Percentiles rank a stretch among this genome's conserved stretches.
Conservation (phyloP, 1,140 invertebrate species). For the Danaus melanippus region DNA sequence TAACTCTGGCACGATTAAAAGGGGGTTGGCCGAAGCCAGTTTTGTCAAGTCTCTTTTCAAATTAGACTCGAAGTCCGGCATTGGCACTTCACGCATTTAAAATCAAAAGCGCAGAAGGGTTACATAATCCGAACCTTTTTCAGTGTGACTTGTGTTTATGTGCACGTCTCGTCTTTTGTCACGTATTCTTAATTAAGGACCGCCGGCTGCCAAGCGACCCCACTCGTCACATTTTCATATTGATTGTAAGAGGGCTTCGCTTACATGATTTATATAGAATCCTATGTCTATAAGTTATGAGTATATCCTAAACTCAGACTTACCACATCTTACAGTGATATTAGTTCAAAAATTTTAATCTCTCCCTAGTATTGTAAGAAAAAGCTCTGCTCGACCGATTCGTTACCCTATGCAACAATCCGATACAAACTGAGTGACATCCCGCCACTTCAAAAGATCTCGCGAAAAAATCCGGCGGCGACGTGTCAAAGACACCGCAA, state of each 20-base stretch:
- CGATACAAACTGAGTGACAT: conserved; percentile 68
- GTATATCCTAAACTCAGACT: conserved; percentile 22
- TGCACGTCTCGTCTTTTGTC: conserved; percentile 72
- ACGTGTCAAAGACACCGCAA: conserved; percentile 69
- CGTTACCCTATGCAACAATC: conserved; percentile 66
- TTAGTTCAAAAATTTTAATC: conserved; percentile 25
- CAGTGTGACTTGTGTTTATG: conserved; percentile 60
- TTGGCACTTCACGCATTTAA: conserved; percentile 66
- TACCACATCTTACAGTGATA: too few relatives aligned
- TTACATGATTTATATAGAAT: conserved; percentile 28
- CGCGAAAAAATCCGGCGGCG: conserved; percentile 64
- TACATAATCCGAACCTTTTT: conserved; percentile 70
- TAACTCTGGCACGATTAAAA: conserved; percentile 54
- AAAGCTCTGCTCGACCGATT: conserved; percentile 64
- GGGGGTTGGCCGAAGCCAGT: conserved; percentile 65
- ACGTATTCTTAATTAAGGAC: conserved; percentile 73
- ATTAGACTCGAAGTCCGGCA: conserved; percentile 60
- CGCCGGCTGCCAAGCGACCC: conserved; percentile 56
- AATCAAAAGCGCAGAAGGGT: conserved; percentile 71
- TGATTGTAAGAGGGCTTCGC: conserved; percentile 50
- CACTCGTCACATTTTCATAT: conserved; percentile 66
- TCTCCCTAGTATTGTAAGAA: conserved; percentile 59
- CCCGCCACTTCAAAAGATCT: conserved; percentile 56
- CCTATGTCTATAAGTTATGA: conserved; percentile 13
- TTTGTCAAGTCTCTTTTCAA: conserved; percentile 67